These are phyloP conservation scores for Taphrorychus bicolor DNA, from an alignment of 2,888 invertebrate genomes.

Conservation along the genomic window DNA sequence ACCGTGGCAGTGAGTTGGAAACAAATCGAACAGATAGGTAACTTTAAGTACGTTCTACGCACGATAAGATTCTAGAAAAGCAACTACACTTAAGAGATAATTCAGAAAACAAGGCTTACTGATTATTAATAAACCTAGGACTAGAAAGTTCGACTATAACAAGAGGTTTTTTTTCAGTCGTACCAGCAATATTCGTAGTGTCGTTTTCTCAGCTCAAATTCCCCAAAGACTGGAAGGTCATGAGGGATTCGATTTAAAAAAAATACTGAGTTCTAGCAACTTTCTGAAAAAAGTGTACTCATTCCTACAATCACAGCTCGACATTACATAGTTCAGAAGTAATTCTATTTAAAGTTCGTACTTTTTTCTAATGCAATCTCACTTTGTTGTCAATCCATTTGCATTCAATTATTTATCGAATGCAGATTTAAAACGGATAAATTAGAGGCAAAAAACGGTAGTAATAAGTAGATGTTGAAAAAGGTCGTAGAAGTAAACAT, in stretches of 20 bases:
- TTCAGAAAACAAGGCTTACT: not conserved
- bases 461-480: not conserved
- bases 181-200: conserved; percentile 14
- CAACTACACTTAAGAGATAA: not conserved
- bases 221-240: not conserved
- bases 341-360: conserved; percentile 53
- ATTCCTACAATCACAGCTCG: conserved; percentile 59
- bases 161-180: conserved; percentile 49
- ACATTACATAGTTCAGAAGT: conserved; percentile 51
- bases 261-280: not conserved
- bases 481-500: no score
- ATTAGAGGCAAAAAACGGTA: conserved; percentile 57
- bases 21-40: conserved; percentile 17
- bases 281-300: conserved; percentile 50
- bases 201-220: not conserved
- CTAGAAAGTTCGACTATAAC: conserved; percentile 50
- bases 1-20: conserved; percentile 56
- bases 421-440: conserved; percentile 58
- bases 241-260: not conserved
- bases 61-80: not conserved
- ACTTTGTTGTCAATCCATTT: conserved; percentile 62
- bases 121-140: conserved; percentile 43
- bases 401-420: conserved; percentile 56
- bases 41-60: conserved; percentile 1
- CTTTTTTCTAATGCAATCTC: conserved; percentile 58